Percentiles rank a stretch among this genome's conserved stretches.
Conservation (phyloP, 2,888 invertebrate genomes). For the Anorthoa munda region DNA sequence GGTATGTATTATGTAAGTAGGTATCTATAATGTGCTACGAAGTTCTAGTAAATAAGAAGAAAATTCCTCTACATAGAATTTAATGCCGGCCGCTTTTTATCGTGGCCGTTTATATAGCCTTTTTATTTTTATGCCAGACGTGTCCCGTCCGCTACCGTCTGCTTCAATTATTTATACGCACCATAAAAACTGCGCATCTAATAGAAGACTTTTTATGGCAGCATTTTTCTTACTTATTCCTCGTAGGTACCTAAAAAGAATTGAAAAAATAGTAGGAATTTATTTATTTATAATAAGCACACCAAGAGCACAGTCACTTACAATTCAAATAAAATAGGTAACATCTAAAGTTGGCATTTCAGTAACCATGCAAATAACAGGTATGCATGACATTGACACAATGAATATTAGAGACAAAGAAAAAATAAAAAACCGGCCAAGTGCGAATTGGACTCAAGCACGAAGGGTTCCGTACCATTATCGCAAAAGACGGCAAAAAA, state of each 20-base stretch:
- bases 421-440: too few relatives aligned
- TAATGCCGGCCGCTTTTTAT: conserved; percentile 80
- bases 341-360: too few relatives aligned
- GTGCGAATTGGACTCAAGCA: too few relatives aligned
- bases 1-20: neutral
- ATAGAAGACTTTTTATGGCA: conserved; percentile 43
- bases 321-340: too few relatives aligned
- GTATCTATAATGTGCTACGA: conserved; percentile 14
- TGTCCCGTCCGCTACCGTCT: conserved; percentile 79
- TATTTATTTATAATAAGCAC: too few relatives aligned
- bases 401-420: too few relatives aligned
- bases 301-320: too few relatives aligned
- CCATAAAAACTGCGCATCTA: conserved; percentile 72
- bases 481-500: too few relatives aligned
- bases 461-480: too few relatives aligned
- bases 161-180: conserved; percentile 79
- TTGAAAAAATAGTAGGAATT: neutral
- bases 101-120: conserved; percentile 77
- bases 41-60: conserved; percentile 61
- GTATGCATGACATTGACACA: too few relatives aligned
- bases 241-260: neutral
- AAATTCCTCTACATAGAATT: conserved; percentile 65
- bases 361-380: too few relatives aligned
- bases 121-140: conserved; percentile 86
- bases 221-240: conserved; percentile 18